These are phyloP conservation scores for Drosophila rufa DNA, from an alignment of 1,140 invertebrate species.

Conservation along the genomic window DNA sequence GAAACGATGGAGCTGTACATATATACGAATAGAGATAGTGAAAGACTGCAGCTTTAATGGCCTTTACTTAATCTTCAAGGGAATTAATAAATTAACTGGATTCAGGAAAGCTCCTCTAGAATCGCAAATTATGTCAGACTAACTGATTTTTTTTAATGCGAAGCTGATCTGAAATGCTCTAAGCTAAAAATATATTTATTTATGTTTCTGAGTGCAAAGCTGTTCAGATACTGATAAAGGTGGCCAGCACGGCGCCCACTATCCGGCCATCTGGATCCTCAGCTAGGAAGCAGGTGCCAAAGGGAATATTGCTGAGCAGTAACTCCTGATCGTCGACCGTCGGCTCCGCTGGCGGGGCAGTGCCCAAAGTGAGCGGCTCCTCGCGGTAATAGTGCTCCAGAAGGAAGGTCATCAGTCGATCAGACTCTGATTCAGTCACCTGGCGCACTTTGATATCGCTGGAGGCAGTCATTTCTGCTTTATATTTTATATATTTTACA, in stretches of 20 bases:
- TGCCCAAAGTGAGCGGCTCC: slow-evolving; percentile 62
- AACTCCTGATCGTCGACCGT: slow-evolving; percentile 47
- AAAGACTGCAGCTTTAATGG: neutral
- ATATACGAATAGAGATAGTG: slow-evolving; percentile 2
- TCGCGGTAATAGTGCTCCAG: slow-evolving; percentile 62
- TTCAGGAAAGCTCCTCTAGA: neutral
- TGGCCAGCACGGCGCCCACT: slow-evolving; percentile 54
- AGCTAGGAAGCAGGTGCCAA: slow-evolving; percentile 56
- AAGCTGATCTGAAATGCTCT: too few relatives aligned
- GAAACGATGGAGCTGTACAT: neutral
- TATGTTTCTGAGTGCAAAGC: too few relatives aligned
- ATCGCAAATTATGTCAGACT: neutral
- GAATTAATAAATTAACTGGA: neutral
- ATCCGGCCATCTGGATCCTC: slow-evolving; percentile 26
- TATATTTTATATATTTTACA: neutral
- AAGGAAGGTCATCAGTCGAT: slow-evolving; percentile 51
- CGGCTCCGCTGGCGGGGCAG: slow-evolving; percentile 38
- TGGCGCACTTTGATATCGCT: slow-evolving; percentile 36
- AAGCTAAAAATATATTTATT: too few relatives aligned
- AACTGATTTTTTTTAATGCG: too few relatives aligned
- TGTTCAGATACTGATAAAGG: too few relatives aligned
- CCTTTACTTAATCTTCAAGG: neutral
- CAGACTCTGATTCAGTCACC: slow-evolving; percentile 15
- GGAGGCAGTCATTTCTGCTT: neutral
- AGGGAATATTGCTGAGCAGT: slow-evolving; percentile 53